Conservation (phyloP, 1,140 invertebrate species). For the Copidosoma floridanum region DNA sequence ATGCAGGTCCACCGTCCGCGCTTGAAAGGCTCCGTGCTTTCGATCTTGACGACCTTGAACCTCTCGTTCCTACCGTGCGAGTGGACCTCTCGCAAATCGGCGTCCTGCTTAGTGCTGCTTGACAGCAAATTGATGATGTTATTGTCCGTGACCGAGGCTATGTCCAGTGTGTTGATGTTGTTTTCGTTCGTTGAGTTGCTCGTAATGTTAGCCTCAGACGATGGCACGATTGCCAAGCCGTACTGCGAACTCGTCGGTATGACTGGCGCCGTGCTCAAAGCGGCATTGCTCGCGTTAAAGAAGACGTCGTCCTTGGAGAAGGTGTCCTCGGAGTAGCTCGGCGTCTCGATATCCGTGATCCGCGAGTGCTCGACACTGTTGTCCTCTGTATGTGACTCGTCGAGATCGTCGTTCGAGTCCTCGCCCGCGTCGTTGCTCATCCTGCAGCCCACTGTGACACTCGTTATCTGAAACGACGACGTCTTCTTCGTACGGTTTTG, state of each 20-base stretch:
- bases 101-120: conserved; percentile 59
- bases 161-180: conserved; percentile 64
- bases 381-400: conserved; percentile 88
- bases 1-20: conserved; percentile 93
- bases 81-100: conserved; percentile 69
- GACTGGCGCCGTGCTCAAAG: conserved; percentile 74
- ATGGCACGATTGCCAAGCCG: conserved; percentile 73
- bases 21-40: conserved; percentile 90
- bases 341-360: conserved; percentile 80
- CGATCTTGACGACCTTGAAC: conserved; percentile 95
- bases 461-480: conserved; percentile 91
- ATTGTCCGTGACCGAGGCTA: conserved; percentile 54
- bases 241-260: conserved; percentile 83
- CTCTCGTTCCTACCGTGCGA: conserved; percentile 76
- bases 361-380: conserved; percentile 72
- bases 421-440: conserved; percentile 83
- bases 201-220: conserved; percentile 58
- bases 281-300: conserved; percentile 72
- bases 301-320: conserved; percentile 80
- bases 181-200: conserved; percentile 63
- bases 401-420: conserved; percentile 89
- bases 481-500: conserved; percentile 68
- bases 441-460: conserved; percentile 76
- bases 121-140: conserved; percentile 57
- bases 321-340: conserved; percentile 80